Evolutionary conservation across 2,113 vertebrate genomes (phyloP).

Genomic region (Pipra filicauda): DNA sequence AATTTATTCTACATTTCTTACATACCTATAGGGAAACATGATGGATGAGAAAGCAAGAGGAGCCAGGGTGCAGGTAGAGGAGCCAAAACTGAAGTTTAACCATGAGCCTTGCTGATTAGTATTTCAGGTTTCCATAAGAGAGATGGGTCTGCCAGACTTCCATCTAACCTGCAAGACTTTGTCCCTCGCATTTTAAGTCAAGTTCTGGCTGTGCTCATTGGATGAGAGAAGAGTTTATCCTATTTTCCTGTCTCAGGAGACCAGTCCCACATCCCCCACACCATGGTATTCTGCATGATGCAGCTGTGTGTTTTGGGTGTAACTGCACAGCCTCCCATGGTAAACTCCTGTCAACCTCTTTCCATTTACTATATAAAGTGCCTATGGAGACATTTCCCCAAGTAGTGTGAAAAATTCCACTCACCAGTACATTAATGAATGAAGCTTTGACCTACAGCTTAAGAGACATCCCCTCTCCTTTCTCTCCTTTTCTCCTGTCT

Average conservation of each 20-base stretch:
- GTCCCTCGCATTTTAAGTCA: not conserved
- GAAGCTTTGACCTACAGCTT: not conserved
- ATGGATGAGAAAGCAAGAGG: not conserved
- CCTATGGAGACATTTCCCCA: not conserved
- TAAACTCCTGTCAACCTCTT: not conserved
- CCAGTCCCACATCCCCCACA: fast-evolving
- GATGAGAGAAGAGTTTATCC: not conserved
- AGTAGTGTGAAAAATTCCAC: not conserved
- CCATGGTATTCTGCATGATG: fast-evolving
- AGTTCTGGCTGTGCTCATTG: not conserved
- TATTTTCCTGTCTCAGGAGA: not conserved
- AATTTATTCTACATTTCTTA: not conserved
- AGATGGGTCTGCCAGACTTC: not conserved
- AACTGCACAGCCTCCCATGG: not conserved
- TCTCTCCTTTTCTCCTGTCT: not conserved
- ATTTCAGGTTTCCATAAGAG: not conserved
- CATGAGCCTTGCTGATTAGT: not conserved
- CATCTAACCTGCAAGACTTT: not conserved
- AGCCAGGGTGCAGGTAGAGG: not conserved
- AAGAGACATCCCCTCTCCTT: not conserved
- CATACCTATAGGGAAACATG: not conserved
- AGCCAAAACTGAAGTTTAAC: not conserved
- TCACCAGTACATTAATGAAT: not conserved
- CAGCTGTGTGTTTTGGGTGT: not conserved
- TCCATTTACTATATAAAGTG: not conserved